phyloP scores from a whole-genome alignment of 2,113 vertebrate species.

The Cathartes aura region DNA sequence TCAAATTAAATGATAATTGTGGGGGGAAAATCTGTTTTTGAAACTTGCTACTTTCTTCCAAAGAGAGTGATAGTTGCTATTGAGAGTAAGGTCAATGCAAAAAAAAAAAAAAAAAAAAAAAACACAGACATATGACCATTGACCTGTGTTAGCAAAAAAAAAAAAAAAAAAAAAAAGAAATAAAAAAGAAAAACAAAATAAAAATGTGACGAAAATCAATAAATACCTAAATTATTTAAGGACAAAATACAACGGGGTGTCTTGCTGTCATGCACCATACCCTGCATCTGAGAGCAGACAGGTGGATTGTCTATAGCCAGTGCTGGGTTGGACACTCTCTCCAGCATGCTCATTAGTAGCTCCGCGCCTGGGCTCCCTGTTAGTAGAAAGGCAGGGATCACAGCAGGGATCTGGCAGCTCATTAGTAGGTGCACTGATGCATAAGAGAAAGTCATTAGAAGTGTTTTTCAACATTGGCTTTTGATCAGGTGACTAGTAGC shows the following conservation, averaged over 20 bases:
- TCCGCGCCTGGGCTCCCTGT: conserved; percentile 89
- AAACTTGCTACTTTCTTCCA: conserved; percentile 28
- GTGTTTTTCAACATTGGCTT: conserved; percentile 92
- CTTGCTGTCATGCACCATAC: conserved; percentile 89
- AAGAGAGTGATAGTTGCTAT: conserved; percentile 5
- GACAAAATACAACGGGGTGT: conserved; percentile 86
- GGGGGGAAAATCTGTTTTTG: neutral
- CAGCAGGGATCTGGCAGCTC: conserved; percentile 99
- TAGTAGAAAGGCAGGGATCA: conserved; percentile 98
- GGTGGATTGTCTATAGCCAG: conserved; percentile 85
- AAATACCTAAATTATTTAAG: conserved; percentile 97
- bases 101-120: neutral
- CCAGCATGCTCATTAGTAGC: conserved; percentile 97
- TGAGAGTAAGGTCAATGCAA: conserved; percentile 73
- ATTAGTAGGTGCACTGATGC: conserved; percentile 99
- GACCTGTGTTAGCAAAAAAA: no score
- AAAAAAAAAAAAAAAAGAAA: neutral
- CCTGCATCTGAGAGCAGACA: conserved; percentile 88
- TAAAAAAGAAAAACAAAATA: neutral
- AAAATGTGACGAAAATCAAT: conserved; percentile 89
- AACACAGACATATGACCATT: no score
- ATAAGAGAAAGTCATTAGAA: conserved; percentile 99
- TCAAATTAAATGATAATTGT: neutral
- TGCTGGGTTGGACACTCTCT: conserved; percentile 85
- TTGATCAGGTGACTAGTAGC: conserved; percentile 95